Evolutionary conservation across 2,888 invertebrate genomes (phyloP), one percentile per base, ranked within the genome.

Genomic region (Drosophila melanosoma): DNA sequence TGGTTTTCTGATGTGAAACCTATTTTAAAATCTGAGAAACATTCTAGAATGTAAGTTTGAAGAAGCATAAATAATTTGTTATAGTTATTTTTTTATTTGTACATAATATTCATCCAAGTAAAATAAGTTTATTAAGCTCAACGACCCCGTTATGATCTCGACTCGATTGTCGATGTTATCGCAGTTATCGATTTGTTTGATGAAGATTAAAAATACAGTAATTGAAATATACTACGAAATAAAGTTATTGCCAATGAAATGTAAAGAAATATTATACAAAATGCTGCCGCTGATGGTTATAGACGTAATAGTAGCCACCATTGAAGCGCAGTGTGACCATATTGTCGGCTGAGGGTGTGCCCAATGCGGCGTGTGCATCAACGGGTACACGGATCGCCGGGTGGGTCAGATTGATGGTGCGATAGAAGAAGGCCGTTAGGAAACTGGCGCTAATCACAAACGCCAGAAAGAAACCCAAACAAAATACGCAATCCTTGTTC

Each of bases 401-500:
- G 0, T 69, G 45, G 32, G 77, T 88, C 11, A 91, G 48, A 35
- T 74, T 87, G 75, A 92, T 83, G 15, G 91, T 87, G 70, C 89
- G 91, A 80, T 92, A 92, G 72, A 92, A 92, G 81, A 92, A 92
- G 45, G 92, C 91, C 29, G 92, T 92, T 56, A 92, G 74, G 52
- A 92, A 92, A 33, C 91, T 91, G 65, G 90, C 92, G 63, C 92
- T 92, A 48, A 91, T 87, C 72, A 92, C 87, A 68, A 92, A 92
- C 23, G 91, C 92, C 38, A 90, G 54, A 65, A 92, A 91, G 77
- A 92, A 92, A 56, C 91, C 91, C 64, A 92, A 76, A 66, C 92
- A 92, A 60, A 91, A 92, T 51, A 92, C 81, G 53, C 91, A 92
- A 74, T 92, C 92, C 83, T 84, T 92, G 84, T 92, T 92, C 73